Evolutionary conservation across 2,888 invertebrate species (phyloP), one percentile per base, ranked within the genome.

Genomic region (Ophraella communa): DNA sequence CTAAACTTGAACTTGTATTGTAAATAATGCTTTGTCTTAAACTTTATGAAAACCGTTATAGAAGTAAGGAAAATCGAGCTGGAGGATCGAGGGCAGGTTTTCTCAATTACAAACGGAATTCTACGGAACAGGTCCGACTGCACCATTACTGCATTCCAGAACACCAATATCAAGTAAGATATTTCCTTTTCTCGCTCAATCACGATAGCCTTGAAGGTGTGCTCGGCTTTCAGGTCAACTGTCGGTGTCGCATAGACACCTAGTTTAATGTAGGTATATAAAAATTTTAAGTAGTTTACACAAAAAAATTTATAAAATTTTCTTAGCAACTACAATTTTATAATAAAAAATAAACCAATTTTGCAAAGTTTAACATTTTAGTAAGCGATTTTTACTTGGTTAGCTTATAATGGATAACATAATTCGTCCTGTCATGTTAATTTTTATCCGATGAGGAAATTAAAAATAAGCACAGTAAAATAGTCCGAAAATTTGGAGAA

Each of bases 141-240:
- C 79, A 79, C 79, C 80, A 64, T 81, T 80, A 80, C 79, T 77
- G 78, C 80, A 81, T 81, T 81, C 81, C 81, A 78, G 77, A 73
- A 74, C 79, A 74, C 78, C 80, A 80, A 81, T 81, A 81, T 81
- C 77, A 74, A 61, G 59, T 39, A 54, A 59, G 74, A 72, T 74
- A 73, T 73, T 71, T 69, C 71, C 71, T 61, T 55, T 56, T 44
- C 59, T 60, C 52, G 24, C 68, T 47, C 53, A 52, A 65, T 42
- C 56, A 44, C 61, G 57, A 57, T 65, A 47, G 53, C 57, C 62
- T 54, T 49, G 47, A 58, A 65, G 58, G 62, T 65, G 57, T 58
- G 58, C 53, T 56, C 27, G 53, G 24, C 55, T 42, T 53, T 57
- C 35, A 65, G 33, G 39, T 33, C 44, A 49, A 51, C 45, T 21